phyloP scores from a whole-genome alignment of 2,888 invertebrate species.

The Heliconius ethilla region DNA sequence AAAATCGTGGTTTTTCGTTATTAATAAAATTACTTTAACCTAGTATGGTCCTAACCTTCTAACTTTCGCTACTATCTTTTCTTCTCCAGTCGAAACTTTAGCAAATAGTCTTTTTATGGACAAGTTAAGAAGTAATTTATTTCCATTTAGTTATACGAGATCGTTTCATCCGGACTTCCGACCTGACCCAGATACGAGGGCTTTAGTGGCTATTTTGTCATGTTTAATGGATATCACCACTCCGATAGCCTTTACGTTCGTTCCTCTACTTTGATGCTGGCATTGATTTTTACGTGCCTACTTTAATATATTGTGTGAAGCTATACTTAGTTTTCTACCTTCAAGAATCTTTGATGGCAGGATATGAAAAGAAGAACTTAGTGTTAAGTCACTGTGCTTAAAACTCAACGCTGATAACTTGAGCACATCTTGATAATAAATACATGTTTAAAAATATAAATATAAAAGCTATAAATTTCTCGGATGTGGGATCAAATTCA shows the following conservation, averaged over 20 bases:
- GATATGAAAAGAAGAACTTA: too few species aligned
- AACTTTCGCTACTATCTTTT: neutral
- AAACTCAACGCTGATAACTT: neutral
- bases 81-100: neutral
- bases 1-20: neutral
- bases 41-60: neutral
- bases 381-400: too few species aligned
- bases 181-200: slow-evolving; percentile 33
- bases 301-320: neutral
- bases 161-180: slow-evolving; percentile 23
- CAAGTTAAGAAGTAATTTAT: slow-evolving; percentile 17
- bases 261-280: neutral
- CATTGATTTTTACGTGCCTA: neutral
- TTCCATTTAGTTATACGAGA: slow-evolving; percentile 21
- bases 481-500: too few species aligned
- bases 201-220: slow-evolving; percentile 38
- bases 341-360: neutral
- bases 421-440: neutral
- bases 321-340: neutral
- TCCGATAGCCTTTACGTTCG: slow-evolving; percentile 17
- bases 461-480: neutral
- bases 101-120: slow-evolving; percentile 14
- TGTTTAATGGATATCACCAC: slow-evolving; percentile 33
- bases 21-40: neutral
- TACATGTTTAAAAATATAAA: neutral